phyloP scores from a whole-genome alignment of 2,797 vertebrate genomes.

The Lepidocolaptes lacrymiger region DNA sequence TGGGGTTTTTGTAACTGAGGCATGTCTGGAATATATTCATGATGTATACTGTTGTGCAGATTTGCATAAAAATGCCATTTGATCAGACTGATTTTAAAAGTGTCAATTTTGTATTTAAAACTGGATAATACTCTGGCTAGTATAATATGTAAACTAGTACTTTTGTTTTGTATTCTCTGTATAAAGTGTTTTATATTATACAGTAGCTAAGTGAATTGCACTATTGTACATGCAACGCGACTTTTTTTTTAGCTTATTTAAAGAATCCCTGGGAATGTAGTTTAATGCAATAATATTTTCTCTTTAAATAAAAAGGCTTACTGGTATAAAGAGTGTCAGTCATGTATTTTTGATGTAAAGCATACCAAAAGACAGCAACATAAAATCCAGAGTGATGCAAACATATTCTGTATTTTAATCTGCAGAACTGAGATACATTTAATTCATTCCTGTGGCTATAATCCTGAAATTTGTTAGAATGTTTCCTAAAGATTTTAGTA shows the following conservation, averaged over 20 bases:
- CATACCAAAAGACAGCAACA: conserved; percentile 63
- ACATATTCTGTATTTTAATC: conserved; percentile 77
- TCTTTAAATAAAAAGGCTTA: conserved; percentile 77
- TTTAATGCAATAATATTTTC: conserved; percentile 85
- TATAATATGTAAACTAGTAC: conserved; percentile 70
- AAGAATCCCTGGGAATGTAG: conserved; percentile 78
- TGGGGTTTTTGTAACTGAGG: background rate
- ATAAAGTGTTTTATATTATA: conserved; percentile 78
- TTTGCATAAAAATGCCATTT: conserved; percentile 53
- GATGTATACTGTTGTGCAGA: conserved; percentile 37
- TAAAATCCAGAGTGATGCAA: conserved; percentile 60
- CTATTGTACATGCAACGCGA: conserved; percentile 77
- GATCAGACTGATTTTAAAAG: conserved; percentile 55
- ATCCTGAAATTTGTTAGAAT: conserved; percentile 73
- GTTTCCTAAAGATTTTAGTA: conserved; percentile 75
- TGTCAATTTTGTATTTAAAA: conserved; percentile 71
- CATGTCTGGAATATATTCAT: conserved; percentile 41
- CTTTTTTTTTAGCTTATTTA: conserved; percentile 77
- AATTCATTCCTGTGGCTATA: conserved; percentile 75
- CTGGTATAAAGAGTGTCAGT: conserved; percentile 68
- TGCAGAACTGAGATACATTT: conserved; percentile 67
- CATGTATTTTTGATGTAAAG: conserved; percentile 72
- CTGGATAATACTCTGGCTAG: conserved; percentile 59
- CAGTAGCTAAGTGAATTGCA: conserved; percentile 81
- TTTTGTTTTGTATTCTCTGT: conserved; percentile 77